Percentiles rank a stretch among this genome's conserved stretches.
phyloP scores from a whole-genome alignment of 1,140 invertebrate species.

The Helicoverpa zea region DNA sequence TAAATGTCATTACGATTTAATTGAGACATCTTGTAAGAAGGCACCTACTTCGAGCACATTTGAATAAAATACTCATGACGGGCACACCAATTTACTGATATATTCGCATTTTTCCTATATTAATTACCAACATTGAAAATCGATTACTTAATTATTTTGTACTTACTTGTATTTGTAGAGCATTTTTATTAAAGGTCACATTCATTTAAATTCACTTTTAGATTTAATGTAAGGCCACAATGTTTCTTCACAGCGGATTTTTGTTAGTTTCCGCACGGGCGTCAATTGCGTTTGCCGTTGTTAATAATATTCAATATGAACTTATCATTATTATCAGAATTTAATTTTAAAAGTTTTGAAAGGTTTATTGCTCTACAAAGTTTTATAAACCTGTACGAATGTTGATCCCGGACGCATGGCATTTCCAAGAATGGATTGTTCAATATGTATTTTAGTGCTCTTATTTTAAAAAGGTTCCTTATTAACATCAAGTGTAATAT shows the following conservation, averaged over 20 bases:
- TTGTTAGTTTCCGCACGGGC: slow-evolving; percentile 54
- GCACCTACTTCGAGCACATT: not conserved
- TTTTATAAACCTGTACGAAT: not conserved
- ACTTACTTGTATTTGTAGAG: slow-evolving; percentile 30
- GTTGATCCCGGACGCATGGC: slow-evolving; percentile 15
- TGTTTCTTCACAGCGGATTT: slow-evolving; percentile 57
- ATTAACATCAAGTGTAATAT: not conserved
- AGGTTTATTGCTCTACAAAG: not conserved
- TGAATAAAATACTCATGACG: slow-evolving; percentile 8
- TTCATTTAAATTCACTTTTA: slow-evolving; percentile 48
- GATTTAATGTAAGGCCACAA: slow-evolving; percentile 47
- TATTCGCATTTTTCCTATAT: not conserved
- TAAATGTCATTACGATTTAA: not conserved
- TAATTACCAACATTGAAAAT: slow-evolving; percentile 21
- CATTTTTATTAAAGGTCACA: slow-evolving; percentile 45
- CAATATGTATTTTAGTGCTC: not conserved
- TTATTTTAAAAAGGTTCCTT: not conserved
- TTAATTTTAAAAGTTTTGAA: not conserved
- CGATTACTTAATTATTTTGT: slow-evolving; percentile 26
- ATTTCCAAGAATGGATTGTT: slow-evolving; percentile 20
- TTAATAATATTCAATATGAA: too few species aligned
- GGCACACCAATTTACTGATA: not conserved
- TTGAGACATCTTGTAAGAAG: not conserved
- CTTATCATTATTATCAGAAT: not conserved
- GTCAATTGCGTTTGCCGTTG: not conserved